phyloP scores from a whole-genome alignment of 1,140 invertebrate species.

The Drosophila bifasciata region DNA sequence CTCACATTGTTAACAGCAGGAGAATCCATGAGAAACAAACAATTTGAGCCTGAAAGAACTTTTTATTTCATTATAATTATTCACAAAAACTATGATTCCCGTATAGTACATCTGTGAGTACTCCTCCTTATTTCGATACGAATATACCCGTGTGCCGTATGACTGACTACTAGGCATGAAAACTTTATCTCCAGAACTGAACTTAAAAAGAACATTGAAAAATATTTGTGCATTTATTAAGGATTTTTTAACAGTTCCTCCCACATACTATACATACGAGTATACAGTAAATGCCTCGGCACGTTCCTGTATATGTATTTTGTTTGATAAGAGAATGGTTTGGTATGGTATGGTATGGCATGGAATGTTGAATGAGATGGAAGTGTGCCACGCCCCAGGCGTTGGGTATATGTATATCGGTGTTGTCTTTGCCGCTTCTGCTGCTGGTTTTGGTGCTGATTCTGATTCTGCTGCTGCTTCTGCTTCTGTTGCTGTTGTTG shows the following conservation, averaged over 20 bases:
- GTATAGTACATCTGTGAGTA: too few species aligned
- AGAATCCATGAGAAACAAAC: too few species aligned
- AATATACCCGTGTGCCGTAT: not conserved
- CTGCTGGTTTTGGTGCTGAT: slow-evolving; percentile 6
- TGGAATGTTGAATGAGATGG: slow-evolving; percentile 7
- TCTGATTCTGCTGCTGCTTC: not conserved
- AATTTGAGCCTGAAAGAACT: too few species aligned
- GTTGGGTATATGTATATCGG: slow-evolving; percentile 6
- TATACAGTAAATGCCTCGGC: slow-evolving; percentile 19
- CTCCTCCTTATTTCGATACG: not conserved
- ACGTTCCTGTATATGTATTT: slow-evolving; percentile 32
- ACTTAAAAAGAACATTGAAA: slow-evolving; percentile 39
- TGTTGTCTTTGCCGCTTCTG: slow-evolving; percentile 15
- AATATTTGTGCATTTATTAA: slow-evolving; percentile 33
- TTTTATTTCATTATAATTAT: too few species aligned
- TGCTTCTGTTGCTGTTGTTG: slow-evolving; percentile 9
- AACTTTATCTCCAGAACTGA: not conserved
- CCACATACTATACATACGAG: too few species aligned
- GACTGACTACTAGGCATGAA: not conserved
- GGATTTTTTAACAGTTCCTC: slow-evolving; percentile 21
- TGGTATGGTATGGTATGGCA: too few species aligned
- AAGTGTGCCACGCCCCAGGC: slow-evolving; percentile 15
- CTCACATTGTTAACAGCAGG: too few species aligned
- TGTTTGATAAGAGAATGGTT: slow-evolving; percentile 7
- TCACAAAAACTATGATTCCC: too few species aligned